A percentile compares a stretch with the other conserved stretches of the same genome.
phyloP scores from a whole-genome alignment of 2,888 invertebrate species.

The Alloplasta piceator region DNA sequence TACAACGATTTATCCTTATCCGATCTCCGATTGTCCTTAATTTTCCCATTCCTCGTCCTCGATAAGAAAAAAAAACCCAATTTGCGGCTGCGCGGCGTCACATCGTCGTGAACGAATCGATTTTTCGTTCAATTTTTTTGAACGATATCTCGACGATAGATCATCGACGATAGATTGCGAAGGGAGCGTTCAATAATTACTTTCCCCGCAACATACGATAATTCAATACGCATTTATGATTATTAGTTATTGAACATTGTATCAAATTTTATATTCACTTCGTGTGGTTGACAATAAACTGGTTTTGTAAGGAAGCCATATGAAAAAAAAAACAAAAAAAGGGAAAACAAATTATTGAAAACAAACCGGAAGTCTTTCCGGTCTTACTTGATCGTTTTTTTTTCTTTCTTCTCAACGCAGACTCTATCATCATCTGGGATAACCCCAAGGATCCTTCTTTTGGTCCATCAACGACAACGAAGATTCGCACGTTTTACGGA shows the following conservation, averaged over 20 bases:
- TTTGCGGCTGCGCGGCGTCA: too few relatives aligned
- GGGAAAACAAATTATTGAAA: slow-evolving; percentile 20
- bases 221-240: slow-evolving; percentile 72
- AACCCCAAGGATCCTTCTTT: slow-evolving; percentile 93
- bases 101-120: too few relatives aligned
- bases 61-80: too few relatives aligned
- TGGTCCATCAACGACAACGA: slow-evolving; percentile 90
- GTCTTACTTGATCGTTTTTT: slow-evolving; percentile 8
- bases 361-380: slow-evolving; percentile 20
- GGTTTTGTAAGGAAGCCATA: slow-evolving; percentile 79
- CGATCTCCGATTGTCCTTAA: neutral
- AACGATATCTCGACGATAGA: slow-evolving; percentile 30
- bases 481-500: slow-evolving; percentile 91
- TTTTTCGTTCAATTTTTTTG: neutral
- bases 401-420: slow-evolving; percentile 8
- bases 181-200: slow-evolving; percentile 57
- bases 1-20: slow-evolving; percentile 31
- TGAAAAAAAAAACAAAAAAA: slow-evolving; percentile 50
- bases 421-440: slow-evolving; percentile 80
- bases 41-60: neutral
- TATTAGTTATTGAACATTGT: slow-evolving; percentile 81
- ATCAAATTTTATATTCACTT: slow-evolving; percentile 82
- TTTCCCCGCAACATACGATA: slow-evolving; percentile 37
- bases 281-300: slow-evolving; percentile 82
- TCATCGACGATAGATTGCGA: slow-evolving; percentile 37